A percentile compares a stretch with the other conserved stretches of the same genome.
Conservation (phyloP, 1,140 invertebrate genomes). For the Drosophila funebris region DNA sequence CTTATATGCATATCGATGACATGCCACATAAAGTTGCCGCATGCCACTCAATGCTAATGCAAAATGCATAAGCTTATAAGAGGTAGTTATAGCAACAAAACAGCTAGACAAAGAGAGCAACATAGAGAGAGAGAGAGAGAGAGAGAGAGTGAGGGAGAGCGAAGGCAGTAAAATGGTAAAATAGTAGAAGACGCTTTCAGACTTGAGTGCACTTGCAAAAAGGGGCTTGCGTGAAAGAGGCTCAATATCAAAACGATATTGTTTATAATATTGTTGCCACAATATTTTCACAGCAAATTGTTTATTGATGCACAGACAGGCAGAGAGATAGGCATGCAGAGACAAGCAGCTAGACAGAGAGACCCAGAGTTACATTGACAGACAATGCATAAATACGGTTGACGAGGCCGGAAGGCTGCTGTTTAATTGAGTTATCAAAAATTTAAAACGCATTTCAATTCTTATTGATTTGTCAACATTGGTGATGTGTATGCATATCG, state of each 20-base stretch:
- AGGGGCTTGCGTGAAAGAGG: constrained; percentile 28
- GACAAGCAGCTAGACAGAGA: constrained; percentile 6
- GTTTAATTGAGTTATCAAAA: constrained; percentile 11
- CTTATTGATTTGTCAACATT: background rate
- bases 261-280: constrained; percentile 55
- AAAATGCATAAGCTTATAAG: constrained; percentile 47
- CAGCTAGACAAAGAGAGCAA: constrained; percentile 1
- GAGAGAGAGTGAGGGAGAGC: background rate
- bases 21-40: constrained; percentile 27
- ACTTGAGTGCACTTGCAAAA: constrained; percentile 44
- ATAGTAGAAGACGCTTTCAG: background rate
- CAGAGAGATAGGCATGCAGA: too few species aligned
- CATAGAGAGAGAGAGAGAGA: background rate
- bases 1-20: constrained; percentile 18
- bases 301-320: constrained; percentile 48
- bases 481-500: too few species aligned
- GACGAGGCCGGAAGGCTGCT: constrained; percentile 10
- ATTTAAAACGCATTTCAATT: background rate
- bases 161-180: background rate
- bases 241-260: constrained; percentile 51
- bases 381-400: background rate
- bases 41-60: constrained; percentile 44
- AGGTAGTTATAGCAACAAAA: constrained; percentile 2
- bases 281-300: constrained; percentile 58
- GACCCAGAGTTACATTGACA: constrained; percentile 10